phyloP scores from a whole-genome alignment of 2,888 invertebrate species.

The Galeruca laticollis region DNA sequence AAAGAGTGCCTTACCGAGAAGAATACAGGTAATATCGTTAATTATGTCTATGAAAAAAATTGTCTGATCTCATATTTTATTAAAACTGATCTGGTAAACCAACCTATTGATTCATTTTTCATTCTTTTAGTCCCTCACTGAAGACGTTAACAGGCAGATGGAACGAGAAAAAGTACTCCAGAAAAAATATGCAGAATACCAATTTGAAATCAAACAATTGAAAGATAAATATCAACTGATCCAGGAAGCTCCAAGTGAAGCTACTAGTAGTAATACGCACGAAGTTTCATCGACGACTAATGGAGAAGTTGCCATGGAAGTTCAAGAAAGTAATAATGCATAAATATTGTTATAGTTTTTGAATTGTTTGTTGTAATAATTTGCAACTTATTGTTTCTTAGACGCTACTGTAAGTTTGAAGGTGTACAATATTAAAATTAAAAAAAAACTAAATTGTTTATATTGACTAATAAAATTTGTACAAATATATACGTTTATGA shows the following conservation, averaged over 20 bases:
- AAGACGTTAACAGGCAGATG: conserved; percentile 92
- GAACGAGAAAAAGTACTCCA: conserved; percentile 92
- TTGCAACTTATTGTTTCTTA: background rate
- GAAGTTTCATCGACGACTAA: conserved; percentile 42
- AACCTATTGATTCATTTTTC: too few species aligned
- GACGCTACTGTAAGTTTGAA: background rate
- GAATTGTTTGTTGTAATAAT: conserved; percentile 2
- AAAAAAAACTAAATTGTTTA: too few species aligned
- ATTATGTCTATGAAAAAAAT: too few species aligned
- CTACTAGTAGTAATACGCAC: conserved; percentile 17
- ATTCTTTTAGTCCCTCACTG: conserved; percentile 80
- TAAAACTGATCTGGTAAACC: too few species aligned
- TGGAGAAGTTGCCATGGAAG: conserved; percentile 35
- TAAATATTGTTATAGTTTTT: background rate
- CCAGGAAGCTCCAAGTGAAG: conserved; percentile 40
- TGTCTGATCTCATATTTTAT: too few species aligned
- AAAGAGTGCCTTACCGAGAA: conserved; percentile 87
- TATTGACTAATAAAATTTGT: too few species aligned
- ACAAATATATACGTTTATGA: background rate
- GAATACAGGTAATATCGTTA: conserved; percentile 80
- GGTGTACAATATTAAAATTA: background rate
- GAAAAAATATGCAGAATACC: conserved; percentile 82
- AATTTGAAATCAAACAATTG: conserved; percentile 70
- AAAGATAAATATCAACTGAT: conserved; percentile 55
- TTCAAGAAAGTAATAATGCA: background rate